Evolutionary conservation across 2,888 invertebrate species (phyloP), one percentile per base, ranked within the genome.

Genomic region (Synanthedon andrenaeformis): DNA sequence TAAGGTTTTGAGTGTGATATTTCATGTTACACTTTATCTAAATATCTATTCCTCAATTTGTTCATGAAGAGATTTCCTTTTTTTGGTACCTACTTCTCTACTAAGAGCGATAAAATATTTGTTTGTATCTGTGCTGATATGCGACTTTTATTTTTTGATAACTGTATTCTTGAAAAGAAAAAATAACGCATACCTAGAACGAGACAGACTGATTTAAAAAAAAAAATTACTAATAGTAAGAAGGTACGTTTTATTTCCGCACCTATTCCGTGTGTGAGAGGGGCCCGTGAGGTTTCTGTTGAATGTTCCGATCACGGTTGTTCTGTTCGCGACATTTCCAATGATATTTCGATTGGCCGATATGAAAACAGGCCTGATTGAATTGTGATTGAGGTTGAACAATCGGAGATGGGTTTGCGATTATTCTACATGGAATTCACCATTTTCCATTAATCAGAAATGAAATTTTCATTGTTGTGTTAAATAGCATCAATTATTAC

Each of bases 331-430:
- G 78, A 78, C 78, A 67, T 75, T 70, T 65, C 66, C 66, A 69
- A 74, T 74, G 75, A 75, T 73, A 74, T 74, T 76, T 74, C 74
- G 70, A 72, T 73, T 70, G 68, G 61, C 64, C 66, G 72, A 74
- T 76, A 75, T 74, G 77, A 74, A 76, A 75, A 74, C 74, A 74
- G 68, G 61, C 64, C 64, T 72, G 77, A 79, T 78, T 76, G 78
- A 76, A 74, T 76, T 65, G 70, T 72, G 78, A 79, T 76, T 72
- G 76, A 58, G 58, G 58, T 56, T 59, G 65, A 68, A 69, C 69
- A 72, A 70, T 69, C 60, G 61, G 58, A 49, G 59, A 62, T 57
- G 61, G 56, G 58, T 59, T 63, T 58, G 58, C 56, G 57, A 56
- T 57, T 56, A 59, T 57, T 56, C 55, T 41, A 41, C 14, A 12